A percentile compares a stretch with the other conserved stretches of the same genome.
These are phyloP conservation scores for Salvelinus namaycush DNA, from an alignment of 2,113 vertebrate species.

Conservation along the genomic window DNA sequence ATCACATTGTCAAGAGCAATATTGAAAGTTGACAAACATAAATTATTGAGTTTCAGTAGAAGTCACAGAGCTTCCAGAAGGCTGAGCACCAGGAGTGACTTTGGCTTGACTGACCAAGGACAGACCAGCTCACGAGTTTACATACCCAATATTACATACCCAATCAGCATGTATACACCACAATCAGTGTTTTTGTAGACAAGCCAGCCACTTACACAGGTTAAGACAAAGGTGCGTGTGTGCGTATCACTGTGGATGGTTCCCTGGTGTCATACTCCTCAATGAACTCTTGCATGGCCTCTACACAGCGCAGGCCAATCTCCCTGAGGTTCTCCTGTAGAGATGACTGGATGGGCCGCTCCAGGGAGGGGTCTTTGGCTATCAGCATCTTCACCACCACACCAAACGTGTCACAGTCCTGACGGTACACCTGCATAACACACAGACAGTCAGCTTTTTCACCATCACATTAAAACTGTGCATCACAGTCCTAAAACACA, in stretches of 20 bases:
- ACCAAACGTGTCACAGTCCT: slow-evolving; percentile 74
- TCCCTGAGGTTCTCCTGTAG: slow-evolving; percentile 72
- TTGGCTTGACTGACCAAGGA: slow-evolving; percentile 6
- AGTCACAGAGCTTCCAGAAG: background rate
- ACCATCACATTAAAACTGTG: background rate
- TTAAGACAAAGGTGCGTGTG: background rate
- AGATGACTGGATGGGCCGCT: slow-evolving; percentile 63
- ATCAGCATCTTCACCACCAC: slow-evolving; percentile 76
- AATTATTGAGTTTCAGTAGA: background rate
- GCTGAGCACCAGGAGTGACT: background rate
- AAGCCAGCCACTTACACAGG: background rate
- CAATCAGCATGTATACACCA: background rate
- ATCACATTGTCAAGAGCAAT: background rate
- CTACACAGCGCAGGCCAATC: slow-evolving; percentile 68
- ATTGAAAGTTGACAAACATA: background rate
- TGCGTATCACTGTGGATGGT: slow-evolving; percentile 22
- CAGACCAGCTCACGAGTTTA: background rate
- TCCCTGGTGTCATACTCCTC: slow-evolving; percentile 69
- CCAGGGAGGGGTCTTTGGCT: slow-evolving; percentile 70
- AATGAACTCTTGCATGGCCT: slow-evolving; percentile 75
- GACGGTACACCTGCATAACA: slow-evolving; percentile 69
- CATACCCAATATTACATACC: background rate
- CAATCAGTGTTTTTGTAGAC: background rate
- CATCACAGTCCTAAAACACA: too few species aligned
- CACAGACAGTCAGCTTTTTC: background rate